These are phyloP conservation scores for Laspeyria flexula DNA, from an alignment of 2,888 invertebrate genomes.

Conservation along the genomic window DNA sequence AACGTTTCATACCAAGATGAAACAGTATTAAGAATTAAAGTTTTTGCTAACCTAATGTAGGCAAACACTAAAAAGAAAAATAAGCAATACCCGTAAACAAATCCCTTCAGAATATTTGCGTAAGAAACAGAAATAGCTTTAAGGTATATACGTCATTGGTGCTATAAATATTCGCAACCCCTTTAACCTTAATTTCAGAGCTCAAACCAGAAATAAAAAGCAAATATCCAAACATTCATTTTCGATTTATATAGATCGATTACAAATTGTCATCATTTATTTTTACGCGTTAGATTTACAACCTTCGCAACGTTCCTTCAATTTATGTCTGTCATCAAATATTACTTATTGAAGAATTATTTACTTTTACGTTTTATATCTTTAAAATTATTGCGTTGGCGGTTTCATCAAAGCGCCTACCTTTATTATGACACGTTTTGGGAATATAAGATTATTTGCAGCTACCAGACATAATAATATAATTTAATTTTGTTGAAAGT, in stretches of 20 bases:
- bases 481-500: too few relatives aligned
- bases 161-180: neutral
- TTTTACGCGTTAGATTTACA: neutral
- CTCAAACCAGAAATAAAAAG: neutral
- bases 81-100: too few relatives aligned
- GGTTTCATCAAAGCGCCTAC: neutral
- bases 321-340: conserved; percentile 7
- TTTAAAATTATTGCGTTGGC: neutral
- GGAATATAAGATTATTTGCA: neutral
- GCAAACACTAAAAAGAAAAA: too few relatives aligned
- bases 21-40: too few relatives aligned
- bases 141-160: too few relatives aligned
- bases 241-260: neutral
- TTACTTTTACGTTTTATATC: neutral
- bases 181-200: neutral
- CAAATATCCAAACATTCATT: neutral
- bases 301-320: neutral
- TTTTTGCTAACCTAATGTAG: too few relatives aligned
- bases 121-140: too few relatives aligned
- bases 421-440: neutral
- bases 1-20: too few relatives aligned
- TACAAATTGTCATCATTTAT: neutral
- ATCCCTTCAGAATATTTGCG: too few relatives aligned
- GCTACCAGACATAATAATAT: neutral
- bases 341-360: conserved; percentile 7